Conservation (phyloP, 2,797 vertebrate species). For the Bradypodion ventrale region DNA sequence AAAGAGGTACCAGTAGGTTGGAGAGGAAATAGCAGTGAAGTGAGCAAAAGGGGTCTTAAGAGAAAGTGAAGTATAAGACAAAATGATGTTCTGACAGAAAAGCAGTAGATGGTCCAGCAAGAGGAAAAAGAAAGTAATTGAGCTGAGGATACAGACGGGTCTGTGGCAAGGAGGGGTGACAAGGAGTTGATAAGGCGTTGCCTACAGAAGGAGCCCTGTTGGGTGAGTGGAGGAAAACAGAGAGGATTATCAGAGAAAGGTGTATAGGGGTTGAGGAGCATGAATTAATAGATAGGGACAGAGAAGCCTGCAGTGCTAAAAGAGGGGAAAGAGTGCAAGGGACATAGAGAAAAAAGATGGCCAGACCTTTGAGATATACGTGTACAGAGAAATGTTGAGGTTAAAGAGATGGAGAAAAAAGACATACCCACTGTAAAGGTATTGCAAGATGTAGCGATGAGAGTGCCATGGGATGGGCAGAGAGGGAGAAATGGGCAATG, state of each 20-base stretch:
- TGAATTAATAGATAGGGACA: background rate
- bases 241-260: background rate
- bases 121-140: background rate
- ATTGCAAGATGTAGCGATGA: background rate
- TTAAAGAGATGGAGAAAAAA: background rate
- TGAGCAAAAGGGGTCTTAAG: background rate
- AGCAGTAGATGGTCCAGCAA: background rate
- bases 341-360: background rate
- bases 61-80: too few relatives aligned
- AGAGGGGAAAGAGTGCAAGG: background rate
- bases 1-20: background rate
- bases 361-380: background rate
- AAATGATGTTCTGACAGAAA: background rate
- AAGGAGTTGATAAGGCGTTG: background rate
- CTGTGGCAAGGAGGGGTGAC: background rate
- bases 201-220: too few relatives aligned
- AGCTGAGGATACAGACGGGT: background rate
- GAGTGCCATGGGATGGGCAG: background rate
- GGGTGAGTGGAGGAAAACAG: background rate
- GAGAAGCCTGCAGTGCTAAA: background rate
- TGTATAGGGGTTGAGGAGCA: background rate
- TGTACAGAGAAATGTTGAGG: background rate
- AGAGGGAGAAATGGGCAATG: background rate
- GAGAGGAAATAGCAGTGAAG: background rate
- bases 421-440: background rate